Base-by-base conservation (phyloP, 2,888 invertebrate genomes). In the Panorpa germanica region DNA sequence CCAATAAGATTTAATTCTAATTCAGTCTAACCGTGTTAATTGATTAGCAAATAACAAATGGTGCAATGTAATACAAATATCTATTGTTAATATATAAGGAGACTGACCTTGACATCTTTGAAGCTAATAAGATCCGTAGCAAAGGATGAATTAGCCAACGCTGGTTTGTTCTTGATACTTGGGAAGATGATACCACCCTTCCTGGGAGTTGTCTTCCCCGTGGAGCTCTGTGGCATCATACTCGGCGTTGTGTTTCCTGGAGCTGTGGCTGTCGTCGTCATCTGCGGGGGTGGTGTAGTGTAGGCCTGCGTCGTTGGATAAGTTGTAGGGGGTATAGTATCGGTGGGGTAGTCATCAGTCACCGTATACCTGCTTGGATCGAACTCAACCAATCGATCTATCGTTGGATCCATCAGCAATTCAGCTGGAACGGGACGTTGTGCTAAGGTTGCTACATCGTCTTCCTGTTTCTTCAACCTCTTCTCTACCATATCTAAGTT, bases 121-220 rank as follows among this genome's bases (percentile, higher is more conserved):
- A 77, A 65, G 40, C 72, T 64, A 40, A 76, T 61, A 43, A 74
- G 60, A 47, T 83, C 83, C 7, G 75, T 75, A 26, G 77, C 65
- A 51, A 82, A 81, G 28, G 80, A 80, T 39, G 76, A 75, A 57
- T 83, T 83, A 32, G 76, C 74, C 35, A 77, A 70, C 39, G 78
- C 71, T 13, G 86, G 85, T 43, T 86, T 86, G 53, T 85, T 85
- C 56, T 85, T 85, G 29, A 85, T 78, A 49, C 83, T 83, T 7
- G 86, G 86, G 56, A 86, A 86, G 50, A 86, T 85, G 43, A 86
- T 71, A 34, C 81, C 80, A 21, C 81, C 76, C 53, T 81, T 82
- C 38, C 80, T 65, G 34, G 55, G 53, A 4, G 53, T 43, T 2
- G 56, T 48, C 39, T 61, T 54, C 3, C 51, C 49, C 1, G 51